These are phyloP conservation scores for Abrostola triplasia DNA, from an alignment of 2,888 invertebrate species.

Conservation along the genomic window DNA sequence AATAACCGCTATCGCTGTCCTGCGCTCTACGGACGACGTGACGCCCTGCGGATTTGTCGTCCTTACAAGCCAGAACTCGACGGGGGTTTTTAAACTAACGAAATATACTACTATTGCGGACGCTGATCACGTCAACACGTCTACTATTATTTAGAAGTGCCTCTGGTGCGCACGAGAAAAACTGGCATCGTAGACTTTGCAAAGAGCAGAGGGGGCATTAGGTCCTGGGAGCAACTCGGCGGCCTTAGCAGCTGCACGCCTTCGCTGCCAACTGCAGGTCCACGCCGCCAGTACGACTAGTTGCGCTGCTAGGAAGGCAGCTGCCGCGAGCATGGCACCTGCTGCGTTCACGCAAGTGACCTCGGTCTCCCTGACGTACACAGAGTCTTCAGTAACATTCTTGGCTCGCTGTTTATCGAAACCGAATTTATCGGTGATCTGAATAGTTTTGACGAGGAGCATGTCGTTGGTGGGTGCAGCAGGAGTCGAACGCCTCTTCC, in stretches of 20 bases:
- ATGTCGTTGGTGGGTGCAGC: conserved; percentile 91
- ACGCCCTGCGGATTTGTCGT: conserved; percentile 62
- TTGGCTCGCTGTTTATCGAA: conserved; percentile 92
- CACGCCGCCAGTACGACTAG: conserved; percentile 95
- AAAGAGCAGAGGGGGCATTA: conserved; percentile 89
- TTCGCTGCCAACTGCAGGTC: conserved; percentile 96
- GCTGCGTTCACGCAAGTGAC: conserved; percentile 92
- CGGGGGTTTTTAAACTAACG: conserved; percentile 83
- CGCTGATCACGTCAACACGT: conserved; percentile 81
- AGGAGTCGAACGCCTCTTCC: conserved; percentile 92
- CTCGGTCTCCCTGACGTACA: conserved; percentile 90
- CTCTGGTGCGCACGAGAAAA: conserved; percentile 92
- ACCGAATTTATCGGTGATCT: conserved; percentile 97
- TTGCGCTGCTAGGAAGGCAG: conserved; percentile 95
- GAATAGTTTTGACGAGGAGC: conserved; percentile 96
- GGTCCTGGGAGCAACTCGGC: conserved; percentile 91
- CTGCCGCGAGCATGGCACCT: conserved; percentile 95
- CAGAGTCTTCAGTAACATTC: conserved; percentile 91
- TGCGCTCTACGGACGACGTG: conserved; percentile 72
- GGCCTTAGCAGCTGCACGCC: conserved; percentile 91
- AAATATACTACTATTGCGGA: conserved; percentile 87
- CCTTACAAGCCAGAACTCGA: conserved; percentile 78
- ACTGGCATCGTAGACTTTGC: conserved; percentile 96
- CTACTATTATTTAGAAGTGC: conserved; percentile 82
- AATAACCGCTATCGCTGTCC: conserved; percentile 83